Evolutionary conservation across 2,797 vertebrate genomes (phyloP), one percentile per base, ranked within the genome.

Genomic region (Pseudotriccus pelzelni): DNA sequence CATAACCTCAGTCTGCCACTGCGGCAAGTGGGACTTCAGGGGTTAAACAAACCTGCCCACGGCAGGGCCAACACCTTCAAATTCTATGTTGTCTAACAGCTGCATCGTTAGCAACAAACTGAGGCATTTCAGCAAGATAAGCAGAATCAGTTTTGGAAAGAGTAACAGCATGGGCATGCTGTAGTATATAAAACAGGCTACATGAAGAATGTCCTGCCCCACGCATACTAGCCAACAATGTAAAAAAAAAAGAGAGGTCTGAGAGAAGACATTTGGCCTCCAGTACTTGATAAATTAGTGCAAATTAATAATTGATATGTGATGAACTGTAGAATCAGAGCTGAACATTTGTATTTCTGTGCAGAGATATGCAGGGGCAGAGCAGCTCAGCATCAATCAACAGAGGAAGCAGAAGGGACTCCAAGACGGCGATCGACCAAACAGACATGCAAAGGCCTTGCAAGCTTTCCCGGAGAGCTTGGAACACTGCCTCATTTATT

Each of bases 401-500:
- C 56, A 91, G 53, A 37, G 68, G 83, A 75, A 78, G 25, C 58
- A 36, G 30, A 88, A 86, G 84, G 72, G 12, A 17, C 47, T 93
- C 66, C 62, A 49, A 76, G 76, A 85, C 0, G 0, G 59, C 55
- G 60, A 32, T 78, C 3, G 4, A 77, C 52, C 47, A 92, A 94
- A 86, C 34, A 82, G 89, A 73, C 76, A 32, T 1, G 2, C 14
- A 13, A 86, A 92, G 43, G 39, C 44, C 69, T 90, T 78, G 39
- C 52, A 73, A 52, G 76, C 84, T 84, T 93, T 96, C 82, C 92
- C 0, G 3, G 44, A 59, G 92, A 94, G 62, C 37, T 80, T 92
- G 91, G 78, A 92, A 87, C 63, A 64, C 43, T 84, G 92, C 77
- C 94, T 96, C 74, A 89, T 91, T 83, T 70, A 60, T 90, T 91